Conservation (phyloP, 2,113 vertebrate species). For the Cacatua alba region DNA sequence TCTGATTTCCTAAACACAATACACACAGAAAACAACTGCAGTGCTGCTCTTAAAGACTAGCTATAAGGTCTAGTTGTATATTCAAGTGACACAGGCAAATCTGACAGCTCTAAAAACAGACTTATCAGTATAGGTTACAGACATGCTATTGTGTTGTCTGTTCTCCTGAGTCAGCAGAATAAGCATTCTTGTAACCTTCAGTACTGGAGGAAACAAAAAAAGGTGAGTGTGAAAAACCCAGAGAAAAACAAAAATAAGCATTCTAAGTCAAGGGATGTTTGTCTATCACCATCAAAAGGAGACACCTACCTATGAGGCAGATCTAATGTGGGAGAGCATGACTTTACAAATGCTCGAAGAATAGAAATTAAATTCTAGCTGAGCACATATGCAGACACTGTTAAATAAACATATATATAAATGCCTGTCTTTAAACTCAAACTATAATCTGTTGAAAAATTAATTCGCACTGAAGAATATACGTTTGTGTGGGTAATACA, state of each 20-base stretch:
- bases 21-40: neutral
- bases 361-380: neutral
- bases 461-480: neutral
- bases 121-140: neutral
- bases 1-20: neutral
- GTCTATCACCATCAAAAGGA: neutral
- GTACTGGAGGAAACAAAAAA: neutral
- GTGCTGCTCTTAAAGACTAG: neutral
- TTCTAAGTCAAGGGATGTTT: neutral
- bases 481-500: neutral
- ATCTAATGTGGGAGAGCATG: neutral
- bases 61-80: neutral
- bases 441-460: neutral
- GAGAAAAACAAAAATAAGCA: neutral
- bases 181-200: conserved; percentile 27
- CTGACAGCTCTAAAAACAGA: neutral
- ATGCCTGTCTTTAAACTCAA: neutral
- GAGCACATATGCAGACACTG: neutral
- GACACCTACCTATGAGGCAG: neutral
- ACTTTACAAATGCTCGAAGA: neutral
- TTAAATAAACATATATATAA: neutral
- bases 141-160: neutral
- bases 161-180: conserved; percentile 3
- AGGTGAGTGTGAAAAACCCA: neutral
- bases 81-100: neutral